Percentiles rank a stretch among this genome's conserved stretches.
These are phyloP conservation scores for Probaryconus sp. DNA, from an alignment of 1,140 invertebrate genomes.

Conservation along the genomic window DNA sequence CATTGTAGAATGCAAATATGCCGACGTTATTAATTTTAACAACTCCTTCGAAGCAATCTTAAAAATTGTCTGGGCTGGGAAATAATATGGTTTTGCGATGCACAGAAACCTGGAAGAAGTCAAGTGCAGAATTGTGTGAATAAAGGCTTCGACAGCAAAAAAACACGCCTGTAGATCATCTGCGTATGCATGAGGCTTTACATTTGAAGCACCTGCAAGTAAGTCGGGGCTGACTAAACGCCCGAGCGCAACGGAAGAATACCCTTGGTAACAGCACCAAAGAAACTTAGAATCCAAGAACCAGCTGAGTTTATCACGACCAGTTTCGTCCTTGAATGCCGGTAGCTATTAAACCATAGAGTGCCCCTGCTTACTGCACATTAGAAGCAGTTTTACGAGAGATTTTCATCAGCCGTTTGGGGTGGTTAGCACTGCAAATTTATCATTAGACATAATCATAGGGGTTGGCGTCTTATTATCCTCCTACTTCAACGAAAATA, in stretches of 20 bases:
- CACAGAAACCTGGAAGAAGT: conserved; percentile 37
- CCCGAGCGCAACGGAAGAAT: conserved; percentile 47
- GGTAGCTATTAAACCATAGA: conserved; percentile 56
- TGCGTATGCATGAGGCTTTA: conserved; percentile 58
- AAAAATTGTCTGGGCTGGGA: conserved; percentile 23
- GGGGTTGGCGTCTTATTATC: conserved; percentile 27
- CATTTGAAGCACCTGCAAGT: conserved; percentile 60
- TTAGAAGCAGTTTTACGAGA: conserved; percentile 15
- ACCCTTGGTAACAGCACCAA: conserved; percentile 55
- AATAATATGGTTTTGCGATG: conserved; percentile 48
- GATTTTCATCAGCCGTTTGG: conserved; percentile 49
- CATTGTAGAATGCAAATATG: too few species aligned
- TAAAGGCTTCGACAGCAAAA: conserved; percentile 43
- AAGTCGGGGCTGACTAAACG: conserved; percentile 50
- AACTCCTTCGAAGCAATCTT: conserved; percentile 32
- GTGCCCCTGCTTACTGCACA: conserved; percentile 10
- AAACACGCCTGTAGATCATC: conserved; percentile 42
- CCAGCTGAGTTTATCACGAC: conserved; percentile 55
- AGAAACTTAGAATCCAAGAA: conserved; percentile 54
- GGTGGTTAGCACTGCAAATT: conserved; percentile 51
- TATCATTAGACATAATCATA: conserved; percentile 50
- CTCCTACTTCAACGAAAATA: too few species aligned
- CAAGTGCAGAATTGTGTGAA: conserved; percentile 43
- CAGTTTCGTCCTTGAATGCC: conserved; percentile 49
- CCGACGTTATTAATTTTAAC: conserved; percentile 39